Evolutionary conservation across 2,797 vertebrate genomes (phyloP).

Genomic region (Pipistrellus nathusii): DNA sequence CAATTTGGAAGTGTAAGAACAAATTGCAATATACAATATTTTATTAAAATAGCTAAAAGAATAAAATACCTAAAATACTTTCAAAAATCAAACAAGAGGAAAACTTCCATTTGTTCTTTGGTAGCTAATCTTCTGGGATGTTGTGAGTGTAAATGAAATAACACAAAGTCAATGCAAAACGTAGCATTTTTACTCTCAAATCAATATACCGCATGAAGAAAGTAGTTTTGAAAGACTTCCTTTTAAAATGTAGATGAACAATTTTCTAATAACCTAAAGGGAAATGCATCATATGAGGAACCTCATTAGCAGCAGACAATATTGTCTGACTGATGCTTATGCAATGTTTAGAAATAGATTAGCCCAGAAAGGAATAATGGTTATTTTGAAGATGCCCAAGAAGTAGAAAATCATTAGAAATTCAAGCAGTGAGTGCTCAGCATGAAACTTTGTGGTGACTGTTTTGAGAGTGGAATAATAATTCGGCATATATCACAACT

Average conservation of each 20-base stretch:
- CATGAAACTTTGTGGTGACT: background rate
- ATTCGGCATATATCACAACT: background rate
- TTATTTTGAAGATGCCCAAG: background rate
- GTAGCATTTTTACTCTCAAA: background rate
- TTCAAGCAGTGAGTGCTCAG: background rate
- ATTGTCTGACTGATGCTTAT: background rate
- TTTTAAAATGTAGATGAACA: background rate
- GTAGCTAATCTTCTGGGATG: background rate
- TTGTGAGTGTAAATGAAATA: background rate
- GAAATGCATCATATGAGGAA: background rate
- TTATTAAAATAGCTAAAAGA: background rate
- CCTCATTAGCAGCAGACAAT: background rate
- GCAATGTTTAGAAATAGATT: background rate
- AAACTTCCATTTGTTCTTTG: background rate
- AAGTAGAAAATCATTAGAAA: background rate
- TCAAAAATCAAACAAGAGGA: background rate
- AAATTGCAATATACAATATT: background rate
- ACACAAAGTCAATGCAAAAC: background rate
- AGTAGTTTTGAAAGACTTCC: background rate
- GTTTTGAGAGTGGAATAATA: background rate
- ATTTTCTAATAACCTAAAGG: background rate
- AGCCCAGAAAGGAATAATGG: background rate
- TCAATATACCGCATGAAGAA: background rate
- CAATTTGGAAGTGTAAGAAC: background rate
- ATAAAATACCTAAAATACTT: background rate